Percentiles rank a stretch among this genome's conserved stretches.
Evolutionary conservation across 2,113 vertebrate genomes (phyloP).

Genomic region (Speoplatyrhinus poulsoni): DNA sequence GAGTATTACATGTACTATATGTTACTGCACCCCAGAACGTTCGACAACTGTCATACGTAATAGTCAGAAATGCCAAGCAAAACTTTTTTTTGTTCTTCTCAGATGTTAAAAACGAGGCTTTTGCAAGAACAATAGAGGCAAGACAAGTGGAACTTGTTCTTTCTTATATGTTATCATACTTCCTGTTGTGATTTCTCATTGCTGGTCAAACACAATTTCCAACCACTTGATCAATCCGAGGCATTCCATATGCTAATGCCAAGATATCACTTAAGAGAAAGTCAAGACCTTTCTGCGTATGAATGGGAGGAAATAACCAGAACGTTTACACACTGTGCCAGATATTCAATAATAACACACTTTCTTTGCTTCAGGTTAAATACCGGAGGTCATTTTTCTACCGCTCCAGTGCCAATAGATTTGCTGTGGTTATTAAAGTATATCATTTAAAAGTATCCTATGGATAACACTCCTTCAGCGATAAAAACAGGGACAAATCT

Average conservation of each 20-base stretch:
- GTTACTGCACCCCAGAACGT: conserved; percentile 6
- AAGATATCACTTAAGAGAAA: conserved; percentile 68
- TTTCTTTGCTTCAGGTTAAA: conserved; percentile 44
- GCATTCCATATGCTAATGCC: conserved; percentile 41
- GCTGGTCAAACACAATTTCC: conserved; percentile 56
- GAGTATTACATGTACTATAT: conserved; percentile 34
- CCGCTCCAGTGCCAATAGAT: conserved; percentile 39
- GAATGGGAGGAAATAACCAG: conserved; percentile 77
- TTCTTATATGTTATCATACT: conserved; percentile 68
- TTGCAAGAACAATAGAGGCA: conserved; percentile 29
- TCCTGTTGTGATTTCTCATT: conserved; percentile 67
- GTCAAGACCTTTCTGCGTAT: conserved; percentile 66
- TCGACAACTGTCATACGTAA: background rate
- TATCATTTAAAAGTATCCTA: conserved; percentile 6
- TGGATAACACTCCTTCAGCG: conserved; percentile 32
- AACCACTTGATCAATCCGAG: conserved; percentile 39
- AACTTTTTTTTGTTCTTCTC: conserved; percentile 4
- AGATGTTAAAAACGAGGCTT: conserved; percentile 10
- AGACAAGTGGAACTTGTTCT: conserved; percentile 43
- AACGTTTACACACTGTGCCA: conserved; percentile 54
- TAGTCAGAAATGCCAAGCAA: conserved; percentile 10
- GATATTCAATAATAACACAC: conserved; percentile 43
- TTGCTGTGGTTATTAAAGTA: conserved; percentile 38
- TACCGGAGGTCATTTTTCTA: conserved; percentile 46
- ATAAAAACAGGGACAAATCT: conserved; percentile 57